Evolutionary conservation across 2,797 vertebrate species (phyloP), one percentile per base, ranked within the genome.

Genomic region (Champsocephalus esox): DNA sequence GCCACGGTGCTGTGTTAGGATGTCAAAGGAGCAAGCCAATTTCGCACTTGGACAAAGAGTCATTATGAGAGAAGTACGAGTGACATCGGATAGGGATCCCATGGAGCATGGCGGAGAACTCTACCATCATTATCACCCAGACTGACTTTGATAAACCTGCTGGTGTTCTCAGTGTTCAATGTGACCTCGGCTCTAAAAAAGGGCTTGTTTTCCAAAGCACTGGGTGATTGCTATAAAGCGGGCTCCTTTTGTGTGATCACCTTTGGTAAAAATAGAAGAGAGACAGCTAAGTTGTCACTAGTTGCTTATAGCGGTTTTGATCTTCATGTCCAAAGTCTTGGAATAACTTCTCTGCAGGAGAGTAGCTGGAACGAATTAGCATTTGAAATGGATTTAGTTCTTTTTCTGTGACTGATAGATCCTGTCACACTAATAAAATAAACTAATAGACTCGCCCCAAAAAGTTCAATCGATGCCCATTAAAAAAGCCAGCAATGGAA

Each of bases 1-100:
- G 79, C 81, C 52, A 41, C 48, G 5, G 48, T 6, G 77, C 67
- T 24, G 74, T 55, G 77, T 76, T 65, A 43, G 77, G 85, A 63
- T 80, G 82, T 87, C 84, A 87, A 79, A 77, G 70, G 65, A 75
- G 75, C 55, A 21, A 75, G 71, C 54, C 70, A 81, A 88, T 89
- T 88, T 87, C 10, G 54, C 84, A 82, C 77, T 61, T 17, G 75
- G 75, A 88, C 79, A 85, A 78, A 85, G 77, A 84, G 73, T 79
- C 77, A 83, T 85, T 82, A 70, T 9, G 58, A 69, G 73, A 83
- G 69, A 79, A 87, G 83, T 78, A 71, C 54, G 69, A n/a, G 60
- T 85, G 80, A 87, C 75, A 80, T 81, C 70, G 60, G 68, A 87
- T 66, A 44, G 80, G 17, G 79, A 79, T 82, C 75, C 79, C 71